A percentile compares a stretch with the other conserved stretches of the same genome.
These are phyloP conservation scores for Eumerus sabulonum DNA, from an alignment of 2,888 invertebrate species.

Conservation along the genomic window DNA sequence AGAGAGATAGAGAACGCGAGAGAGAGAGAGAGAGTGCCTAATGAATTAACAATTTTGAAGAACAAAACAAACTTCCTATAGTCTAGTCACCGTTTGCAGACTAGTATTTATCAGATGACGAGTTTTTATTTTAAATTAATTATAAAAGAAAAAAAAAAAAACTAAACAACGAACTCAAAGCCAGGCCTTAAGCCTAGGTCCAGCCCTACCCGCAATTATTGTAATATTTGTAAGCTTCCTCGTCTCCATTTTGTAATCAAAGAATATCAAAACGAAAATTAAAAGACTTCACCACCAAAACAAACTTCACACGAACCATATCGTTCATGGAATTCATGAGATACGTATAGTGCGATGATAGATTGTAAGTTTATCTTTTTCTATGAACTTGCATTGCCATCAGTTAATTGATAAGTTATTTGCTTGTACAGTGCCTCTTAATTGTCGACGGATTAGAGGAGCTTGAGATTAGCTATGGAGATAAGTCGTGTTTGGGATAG, in stretches of 20 bases:
- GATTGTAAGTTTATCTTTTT: background rate
- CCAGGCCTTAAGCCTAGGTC: no score
- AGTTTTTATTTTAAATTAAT: constrained; percentile 29
- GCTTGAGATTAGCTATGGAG: background rate
- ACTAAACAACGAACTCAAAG: constrained; percentile 50
- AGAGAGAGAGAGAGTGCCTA: constrained; percentile 39
- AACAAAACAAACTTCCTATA: constrained; percentile 29
- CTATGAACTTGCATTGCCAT: constrained; percentile 18
- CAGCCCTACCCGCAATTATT: no score
- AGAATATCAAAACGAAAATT: constrained; percentile 64
- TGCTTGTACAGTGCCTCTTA: constrained; percentile 33
- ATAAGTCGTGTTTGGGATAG: no score
- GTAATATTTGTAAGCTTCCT: no score
- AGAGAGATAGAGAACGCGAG: no score
- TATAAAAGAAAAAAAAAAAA: no score
- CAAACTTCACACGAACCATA: constrained; percentile 61
- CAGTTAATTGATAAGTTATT: constrained; percentile 14
- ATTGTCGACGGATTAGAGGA: constrained; percentile 13
- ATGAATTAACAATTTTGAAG: constrained; percentile 13
- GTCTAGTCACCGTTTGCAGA: constrained; percentile 63
- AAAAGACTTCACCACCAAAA: constrained; percentile 68
- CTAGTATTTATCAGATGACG: constrained; percentile 56
- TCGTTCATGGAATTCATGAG: constrained; percentile 52
- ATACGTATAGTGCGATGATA: constrained; percentile 15
- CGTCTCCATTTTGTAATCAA: constrained; percentile 26